Percentiles rank a stretch among this genome's conserved stretches.
Evolutionary conservation across 2,797 vertebrate species (phyloP).

Genomic region (Eulemur albifrons): DNA sequence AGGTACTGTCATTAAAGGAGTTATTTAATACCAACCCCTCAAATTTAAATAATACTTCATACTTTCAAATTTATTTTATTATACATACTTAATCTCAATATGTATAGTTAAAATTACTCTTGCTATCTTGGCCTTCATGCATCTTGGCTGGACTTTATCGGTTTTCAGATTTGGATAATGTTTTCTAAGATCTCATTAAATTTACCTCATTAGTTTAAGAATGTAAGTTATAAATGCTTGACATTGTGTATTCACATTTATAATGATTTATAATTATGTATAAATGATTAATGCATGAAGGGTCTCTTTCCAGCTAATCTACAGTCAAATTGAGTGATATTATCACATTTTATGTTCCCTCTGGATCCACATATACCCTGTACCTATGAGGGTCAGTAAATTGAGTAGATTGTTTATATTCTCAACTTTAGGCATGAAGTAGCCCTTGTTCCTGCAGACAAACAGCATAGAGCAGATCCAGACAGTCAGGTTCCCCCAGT

Average conservation of each 20-base stretch:
- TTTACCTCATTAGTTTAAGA: neutral
- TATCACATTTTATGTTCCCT: neutral
- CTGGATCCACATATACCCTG: neutral
- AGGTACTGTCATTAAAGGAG: neutral
- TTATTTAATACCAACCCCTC: neutral
- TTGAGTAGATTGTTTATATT: neutral
- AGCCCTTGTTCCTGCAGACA: neutral
- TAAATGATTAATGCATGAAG: neutral
- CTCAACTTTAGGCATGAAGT: neutral
- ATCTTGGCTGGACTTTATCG: neutral
- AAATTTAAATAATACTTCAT: neutral
- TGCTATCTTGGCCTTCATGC: neutral
- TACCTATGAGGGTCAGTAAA: neutral
- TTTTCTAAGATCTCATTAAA: neutral
- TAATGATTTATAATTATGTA: neutral
- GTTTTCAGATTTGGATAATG: neutral
- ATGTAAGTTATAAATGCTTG: neutral
- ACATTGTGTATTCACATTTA: neutral
- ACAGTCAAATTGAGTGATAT: neutral
- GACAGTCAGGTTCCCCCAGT: neutral
- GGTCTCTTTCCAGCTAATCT: neutral
- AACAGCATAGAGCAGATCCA: neutral
- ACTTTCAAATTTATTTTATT: neutral
- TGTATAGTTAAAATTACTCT: neutral
- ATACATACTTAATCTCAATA: neutral